A percentile compares a stretch with the other conserved stretches of the same genome.
Evolutionary conservation across 1,140 invertebrate genomes (phyloP).

Genomic region (Copidosoma floridanum): DNA sequence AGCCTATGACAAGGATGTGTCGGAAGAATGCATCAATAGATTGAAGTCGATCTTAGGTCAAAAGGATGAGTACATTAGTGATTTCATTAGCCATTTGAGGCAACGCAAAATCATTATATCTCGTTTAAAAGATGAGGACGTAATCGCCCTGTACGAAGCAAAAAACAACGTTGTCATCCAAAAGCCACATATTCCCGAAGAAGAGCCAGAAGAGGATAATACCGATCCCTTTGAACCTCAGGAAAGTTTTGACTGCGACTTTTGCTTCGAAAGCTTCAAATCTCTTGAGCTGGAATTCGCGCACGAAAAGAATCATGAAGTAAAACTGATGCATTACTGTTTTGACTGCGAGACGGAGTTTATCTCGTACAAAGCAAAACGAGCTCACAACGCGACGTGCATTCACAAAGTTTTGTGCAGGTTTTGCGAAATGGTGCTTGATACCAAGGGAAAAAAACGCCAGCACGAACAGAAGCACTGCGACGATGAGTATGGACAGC

Average conservation of each 20-base stretch:
- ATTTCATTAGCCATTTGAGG: constrained; percentile 52
- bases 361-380: constrained; percentile 46
- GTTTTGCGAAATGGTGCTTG: constrained; percentile 44
- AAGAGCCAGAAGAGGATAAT: constrained; percentile 12
- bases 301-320: constrained; percentile 49
- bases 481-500: constrained; percentile 48
- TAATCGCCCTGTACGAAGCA: constrained; percentile 45
- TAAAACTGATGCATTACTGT: constrained; percentile 48
- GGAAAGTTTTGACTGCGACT: constrained; percentile 47
- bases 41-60: constrained; percentile 24
- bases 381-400: constrained; percentile 46
- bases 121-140: constrained; percentile 49
- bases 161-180: constrained; percentile 33
- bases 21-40: constrained; percentile 8
- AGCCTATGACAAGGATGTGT: constrained; percentile 9
- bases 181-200: constrained; percentile 10
- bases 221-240: constrained; percentile 32
- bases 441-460: constrained; percentile 52
- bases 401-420: constrained; percentile 48
- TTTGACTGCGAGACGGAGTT: constrained; percentile 52
- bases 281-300: constrained; percentile 44
- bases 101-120: constrained; percentile 48
- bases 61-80: constrained; percentile 35
- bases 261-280: constrained; percentile 45
- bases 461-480: constrained; percentile 56